Conservation (phyloP, 2,888 invertebrate genomes). For the Sialis lutaria region DNA sequence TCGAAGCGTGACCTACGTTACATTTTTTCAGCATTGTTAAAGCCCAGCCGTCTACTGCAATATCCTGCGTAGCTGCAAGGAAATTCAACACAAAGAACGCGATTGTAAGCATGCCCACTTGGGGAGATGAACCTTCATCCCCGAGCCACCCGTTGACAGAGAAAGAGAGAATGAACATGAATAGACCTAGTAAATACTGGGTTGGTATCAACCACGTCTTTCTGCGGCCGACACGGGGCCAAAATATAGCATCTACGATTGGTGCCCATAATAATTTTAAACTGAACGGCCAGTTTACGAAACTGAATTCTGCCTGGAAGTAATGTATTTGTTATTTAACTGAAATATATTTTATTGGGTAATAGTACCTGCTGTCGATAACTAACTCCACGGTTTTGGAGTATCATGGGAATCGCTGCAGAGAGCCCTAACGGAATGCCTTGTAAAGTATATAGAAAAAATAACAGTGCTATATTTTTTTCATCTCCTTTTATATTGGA, state of each 20-base stretch:
- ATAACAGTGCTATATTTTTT: constrained; percentile 65
- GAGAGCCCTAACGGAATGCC: constrained; percentile 91
- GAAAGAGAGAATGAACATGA: constrained; percentile 74
- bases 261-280: constrained; percentile 97
- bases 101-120: constrained; percentile 60
- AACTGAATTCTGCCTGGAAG: constrained; percentile 75
- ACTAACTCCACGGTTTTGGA: constrained; percentile 81
- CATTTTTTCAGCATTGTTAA: constrained; percentile 92
- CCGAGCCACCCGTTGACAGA: constrained; percentile 66
- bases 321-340: constrained; percentile 7
- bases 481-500: constrained; percentile 48
- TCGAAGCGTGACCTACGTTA: constrained; percentile 96
- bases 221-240: constrained; percentile 68
- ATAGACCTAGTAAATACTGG: constrained; percentile 77
- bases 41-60: constrained; percentile 99
- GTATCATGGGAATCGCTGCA: constrained; percentile 86
- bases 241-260: constrained; percentile 85
- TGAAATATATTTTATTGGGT: background rate
- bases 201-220: constrained; percentile 93
- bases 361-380: constrained; percentile 72
- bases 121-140: constrained; percentile 36
- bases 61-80: constrained; percentile 97
- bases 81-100: constrained; percentile 88
- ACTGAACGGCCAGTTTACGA: constrained; percentile 84
- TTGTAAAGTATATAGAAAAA: constrained; percentile 87